These are phyloP conservation scores for Coelopa pilipes DNA, from an alignment of 2,888 invertebrate species.

Conservation along the genomic window DNA sequence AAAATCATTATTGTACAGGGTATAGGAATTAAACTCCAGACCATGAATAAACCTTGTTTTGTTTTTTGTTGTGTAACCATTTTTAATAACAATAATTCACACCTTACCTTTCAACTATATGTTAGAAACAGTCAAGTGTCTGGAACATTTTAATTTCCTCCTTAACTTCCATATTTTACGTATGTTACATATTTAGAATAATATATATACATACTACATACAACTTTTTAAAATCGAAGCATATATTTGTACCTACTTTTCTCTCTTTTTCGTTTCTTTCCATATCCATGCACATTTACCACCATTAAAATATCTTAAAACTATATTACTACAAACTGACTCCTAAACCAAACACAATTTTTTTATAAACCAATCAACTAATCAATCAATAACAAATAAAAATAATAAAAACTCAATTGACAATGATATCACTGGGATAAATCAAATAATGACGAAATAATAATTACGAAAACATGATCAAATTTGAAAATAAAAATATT, in stretches of 20 bases:
- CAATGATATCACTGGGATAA: neutral
- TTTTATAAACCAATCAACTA: no score
- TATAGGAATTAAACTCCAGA: no score
- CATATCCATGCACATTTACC: slow-evolving; percentile 45
- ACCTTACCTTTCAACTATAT: neutral
- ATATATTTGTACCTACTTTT: slow-evolving; percentile 34
- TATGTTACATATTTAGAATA: neutral
- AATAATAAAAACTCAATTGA: neutral
- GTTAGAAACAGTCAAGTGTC: no score
- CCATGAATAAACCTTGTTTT: no score
- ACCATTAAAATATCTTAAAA: slow-evolving; percentile 22
- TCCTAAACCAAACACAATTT: no score
- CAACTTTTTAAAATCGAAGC: slow-evolving; percentile 34
- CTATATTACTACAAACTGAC: slow-evolving; percentile 24
- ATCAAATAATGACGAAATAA: neutral
- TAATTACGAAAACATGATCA: neutral
- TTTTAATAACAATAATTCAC: neutral
- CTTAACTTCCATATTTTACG: neutral
- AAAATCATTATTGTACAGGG: no score
- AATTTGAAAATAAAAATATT: neutral
- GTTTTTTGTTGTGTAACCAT: no score
- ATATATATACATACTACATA: neutral
- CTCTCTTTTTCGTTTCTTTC: slow-evolving; percentile 43
- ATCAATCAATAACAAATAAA: no score
- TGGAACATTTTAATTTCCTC: no score